A percentile compares a stretch with the other conserved stretches of the same genome.
phyloP scores from a whole-genome alignment of 2,797 vertebrate species.

The Pseudochirops corinnae region DNA sequence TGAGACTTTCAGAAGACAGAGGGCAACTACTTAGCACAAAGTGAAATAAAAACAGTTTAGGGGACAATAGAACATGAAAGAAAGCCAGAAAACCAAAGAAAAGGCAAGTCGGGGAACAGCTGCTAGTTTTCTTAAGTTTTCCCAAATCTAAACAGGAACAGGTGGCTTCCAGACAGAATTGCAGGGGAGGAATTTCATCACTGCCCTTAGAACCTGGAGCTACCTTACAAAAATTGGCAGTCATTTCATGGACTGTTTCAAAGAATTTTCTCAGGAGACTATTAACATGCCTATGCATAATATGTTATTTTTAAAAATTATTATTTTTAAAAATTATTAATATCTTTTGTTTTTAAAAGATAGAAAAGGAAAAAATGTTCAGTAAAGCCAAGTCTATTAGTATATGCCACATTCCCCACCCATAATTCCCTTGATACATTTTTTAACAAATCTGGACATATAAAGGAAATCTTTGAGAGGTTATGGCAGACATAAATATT shows the following conservation, averaged over 20 bases:
- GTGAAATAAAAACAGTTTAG: not conserved
- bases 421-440: not conserved
- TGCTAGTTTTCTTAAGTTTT: not conserved
- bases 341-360: not conserved
- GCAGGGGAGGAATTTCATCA: not conserved
- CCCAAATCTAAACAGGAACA: not conserved
- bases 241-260: not conserved
- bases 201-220: not conserved
- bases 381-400: not conserved
- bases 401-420: not conserved
- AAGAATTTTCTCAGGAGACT: not conserved
- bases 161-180: not conserved
- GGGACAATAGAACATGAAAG: not conserved
- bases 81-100: not conserved
- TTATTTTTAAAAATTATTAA: not conserved
- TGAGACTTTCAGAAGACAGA: not conserved
- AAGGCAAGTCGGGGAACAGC: not conserved
- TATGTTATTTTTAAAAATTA: too few relatives aligned
- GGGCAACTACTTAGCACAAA: not conserved
- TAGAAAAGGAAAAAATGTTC: not conserved
- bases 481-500: not conserved
- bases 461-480: not conserved
- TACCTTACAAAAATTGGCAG: not conserved
- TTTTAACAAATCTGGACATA: not conserved
- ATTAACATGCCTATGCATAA: not conserved